Conservation (phyloP, 2,888 invertebrate species). For the Andrena dorsata region DNA sequence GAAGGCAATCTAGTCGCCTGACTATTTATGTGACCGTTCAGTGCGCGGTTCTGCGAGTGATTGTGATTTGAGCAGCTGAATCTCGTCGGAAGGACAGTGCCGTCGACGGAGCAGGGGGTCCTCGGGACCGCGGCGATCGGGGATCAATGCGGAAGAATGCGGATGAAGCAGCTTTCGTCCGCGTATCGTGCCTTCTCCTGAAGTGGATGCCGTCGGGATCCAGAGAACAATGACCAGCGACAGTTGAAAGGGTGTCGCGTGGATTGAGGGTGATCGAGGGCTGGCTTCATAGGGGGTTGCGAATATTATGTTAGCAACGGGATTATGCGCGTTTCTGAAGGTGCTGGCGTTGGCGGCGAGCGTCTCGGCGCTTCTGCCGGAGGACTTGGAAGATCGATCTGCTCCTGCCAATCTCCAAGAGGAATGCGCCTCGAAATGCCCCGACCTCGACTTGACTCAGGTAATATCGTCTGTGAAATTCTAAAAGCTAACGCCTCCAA, state of each 20-base stretch:
- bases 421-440: slow-evolving; percentile 81
- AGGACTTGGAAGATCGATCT: slow-evolving; percentile 73
- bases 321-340: slow-evolving; percentile 77
- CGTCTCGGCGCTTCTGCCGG: slow-evolving; percentile 77
- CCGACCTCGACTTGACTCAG: slow-evolving; percentile 81
- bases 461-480: slow-evolving; percentile 47
- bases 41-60: slow-evolving; percentile 33
- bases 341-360: slow-evolving; percentile 78
- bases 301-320: slow-evolving; percentile 81
- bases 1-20: slow-evolving; percentile 30
- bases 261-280: slow-evolving; percentile 56
- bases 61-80: slow-evolving; percentile 2
- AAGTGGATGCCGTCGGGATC: slow-evolving; percentile 33
- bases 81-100: background rate
- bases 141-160: slow-evolving; percentile 52
- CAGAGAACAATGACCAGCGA: slow-evolving; percentile 60
- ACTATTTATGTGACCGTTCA: slow-evolving; percentile 35
- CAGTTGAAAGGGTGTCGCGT: slow-evolving; percentile 29
- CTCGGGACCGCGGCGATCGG: background rate
- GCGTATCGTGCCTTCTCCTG: background rate
- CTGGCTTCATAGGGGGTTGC: slow-evolving; percentile 54
- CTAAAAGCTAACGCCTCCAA: background rate
- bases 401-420: slow-evolving; percentile 76
- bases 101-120: background rate
- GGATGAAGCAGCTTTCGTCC: slow-evolving; percentile 14